Conservation (phyloP, 2,113 vertebrate genomes). For the Mobula birostris region DNA sequence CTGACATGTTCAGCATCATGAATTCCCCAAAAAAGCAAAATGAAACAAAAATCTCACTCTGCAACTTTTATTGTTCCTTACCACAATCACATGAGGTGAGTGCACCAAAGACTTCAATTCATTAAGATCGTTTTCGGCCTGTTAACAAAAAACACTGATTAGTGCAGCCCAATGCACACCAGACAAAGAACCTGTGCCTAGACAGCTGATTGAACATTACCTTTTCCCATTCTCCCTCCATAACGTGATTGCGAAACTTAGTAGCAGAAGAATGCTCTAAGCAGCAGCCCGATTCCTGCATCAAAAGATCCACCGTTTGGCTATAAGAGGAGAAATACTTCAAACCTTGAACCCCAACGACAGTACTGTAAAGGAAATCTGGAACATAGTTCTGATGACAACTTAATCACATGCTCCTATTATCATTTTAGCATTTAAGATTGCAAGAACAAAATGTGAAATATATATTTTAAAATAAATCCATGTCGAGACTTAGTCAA, state of each 20-base stretch:
- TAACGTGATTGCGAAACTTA: constrained; percentile 99
- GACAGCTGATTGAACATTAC: constrained; percentile 62
- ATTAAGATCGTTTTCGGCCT: constrained; percentile 97
- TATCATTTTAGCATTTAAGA: background rate
- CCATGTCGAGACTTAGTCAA: background rate
- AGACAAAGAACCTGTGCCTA: constrained; percentile 48
- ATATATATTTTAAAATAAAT: background rate
- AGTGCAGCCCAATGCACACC: constrained; percentile 38
- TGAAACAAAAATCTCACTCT: background rate
- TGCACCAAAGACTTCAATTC: constrained; percentile 96
- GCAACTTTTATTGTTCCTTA: constrained; percentile 56
- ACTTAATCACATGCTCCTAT: background rate
- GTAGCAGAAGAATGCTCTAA: constrained; percentile 96
- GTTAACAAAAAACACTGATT: constrained; percentile 43
- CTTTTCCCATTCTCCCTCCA: constrained; percentile 99
- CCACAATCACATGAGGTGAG: constrained; percentile 91
- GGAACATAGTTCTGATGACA: constrained; percentile 5
- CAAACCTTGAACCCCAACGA: background rate
- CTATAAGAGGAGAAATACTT: constrained; percentile 52
- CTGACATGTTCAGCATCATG: background rate
- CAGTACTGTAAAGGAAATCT: background rate
- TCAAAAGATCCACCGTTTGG: constrained; percentile 99
- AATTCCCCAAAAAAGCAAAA: background rate
- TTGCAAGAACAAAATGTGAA: background rate
- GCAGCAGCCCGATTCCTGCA: constrained; percentile 99